phyloP scores from a whole-genome alignment of 2,888 invertebrate genomes.

The Eilema caniola region DNA sequence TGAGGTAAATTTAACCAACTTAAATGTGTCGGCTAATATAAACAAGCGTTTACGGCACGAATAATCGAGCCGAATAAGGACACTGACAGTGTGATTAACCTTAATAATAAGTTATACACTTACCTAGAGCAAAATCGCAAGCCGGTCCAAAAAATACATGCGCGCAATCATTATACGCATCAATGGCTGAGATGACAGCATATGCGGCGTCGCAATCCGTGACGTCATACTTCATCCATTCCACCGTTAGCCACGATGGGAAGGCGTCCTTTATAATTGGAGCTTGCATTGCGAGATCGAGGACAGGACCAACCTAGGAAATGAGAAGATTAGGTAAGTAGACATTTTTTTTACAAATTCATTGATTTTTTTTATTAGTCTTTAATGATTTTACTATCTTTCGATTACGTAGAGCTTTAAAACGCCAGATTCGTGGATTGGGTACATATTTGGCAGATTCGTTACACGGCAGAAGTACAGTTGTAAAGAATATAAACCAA shows the following conservation, averaged over 20 bases:
- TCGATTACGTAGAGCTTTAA: no score
- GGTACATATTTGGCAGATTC: no score
- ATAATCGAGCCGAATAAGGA: no score
- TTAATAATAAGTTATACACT: slow-evolving; percentile 64
- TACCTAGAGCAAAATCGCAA: slow-evolving; percentile 94
- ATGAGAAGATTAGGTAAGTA: not conserved
- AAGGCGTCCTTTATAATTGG: slow-evolving; percentile 83
- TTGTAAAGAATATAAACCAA: no score
- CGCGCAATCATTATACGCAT: slow-evolving; percentile 91
- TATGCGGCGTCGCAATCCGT: slow-evolving; percentile 90
- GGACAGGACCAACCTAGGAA: slow-evolving; percentile 87
- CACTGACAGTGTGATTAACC: no score
- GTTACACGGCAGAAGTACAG: no score
- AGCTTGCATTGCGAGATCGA: slow-evolving; percentile 88
- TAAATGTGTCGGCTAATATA: no score
- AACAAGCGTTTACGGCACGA: no score
- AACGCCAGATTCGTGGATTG: no score
- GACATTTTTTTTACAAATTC: not conserved
- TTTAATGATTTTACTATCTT: no score
- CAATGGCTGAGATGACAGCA: slow-evolving; percentile 91
- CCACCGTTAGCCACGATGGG: slow-evolving; percentile 87
- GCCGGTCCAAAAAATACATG: slow-evolving; percentile 93
- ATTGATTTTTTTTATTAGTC: no score
- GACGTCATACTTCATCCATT: slow-evolving; percentile 90
- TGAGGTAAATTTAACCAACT: no score